Conservation (phyloP, 2,888 invertebrate genomes). For the Synanthedon vespiformis region DNA sequence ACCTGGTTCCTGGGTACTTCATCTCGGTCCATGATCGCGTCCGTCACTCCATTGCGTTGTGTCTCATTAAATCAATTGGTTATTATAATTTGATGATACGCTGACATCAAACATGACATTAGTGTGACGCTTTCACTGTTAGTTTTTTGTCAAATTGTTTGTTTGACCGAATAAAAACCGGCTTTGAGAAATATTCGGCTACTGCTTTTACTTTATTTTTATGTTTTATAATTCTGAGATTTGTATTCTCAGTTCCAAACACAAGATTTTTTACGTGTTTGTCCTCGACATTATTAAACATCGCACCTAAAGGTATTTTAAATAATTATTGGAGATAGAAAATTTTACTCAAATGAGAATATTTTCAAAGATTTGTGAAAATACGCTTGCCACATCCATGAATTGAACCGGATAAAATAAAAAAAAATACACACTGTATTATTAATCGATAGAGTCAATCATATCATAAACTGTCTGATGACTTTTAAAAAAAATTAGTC, state of each 20-base stretch:
- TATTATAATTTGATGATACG: constrained; percentile 3
- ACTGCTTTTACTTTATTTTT: not conserved
- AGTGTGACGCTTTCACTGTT: constrained; percentile 10
- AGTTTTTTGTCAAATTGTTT: not conserved
- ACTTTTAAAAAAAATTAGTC: no score
- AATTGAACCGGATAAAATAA: no score
- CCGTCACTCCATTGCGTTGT: not conserved
- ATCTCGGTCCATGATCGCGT: not conserved
- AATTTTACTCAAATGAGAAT: no score
- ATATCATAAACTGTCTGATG: no score
- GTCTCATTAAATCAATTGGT: constrained; percentile 16
- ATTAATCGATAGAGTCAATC: no score
- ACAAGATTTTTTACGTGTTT: no score
- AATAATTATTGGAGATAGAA: no score
- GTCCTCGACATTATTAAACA: no score
- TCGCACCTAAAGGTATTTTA: no score
- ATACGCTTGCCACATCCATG: no score
- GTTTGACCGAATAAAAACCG: not conserved
- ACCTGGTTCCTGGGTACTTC: not conserved
- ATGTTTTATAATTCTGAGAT: not conserved
- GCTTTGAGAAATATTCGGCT: not conserved
- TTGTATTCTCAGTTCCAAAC: not conserved
- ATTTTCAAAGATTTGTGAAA: no score
- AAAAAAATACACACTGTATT: no score
- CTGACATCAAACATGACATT: constrained; percentile 7